Conservation (phyloP, 2,888 invertebrate genomes). For the Anthrax anthrax region DNA sequence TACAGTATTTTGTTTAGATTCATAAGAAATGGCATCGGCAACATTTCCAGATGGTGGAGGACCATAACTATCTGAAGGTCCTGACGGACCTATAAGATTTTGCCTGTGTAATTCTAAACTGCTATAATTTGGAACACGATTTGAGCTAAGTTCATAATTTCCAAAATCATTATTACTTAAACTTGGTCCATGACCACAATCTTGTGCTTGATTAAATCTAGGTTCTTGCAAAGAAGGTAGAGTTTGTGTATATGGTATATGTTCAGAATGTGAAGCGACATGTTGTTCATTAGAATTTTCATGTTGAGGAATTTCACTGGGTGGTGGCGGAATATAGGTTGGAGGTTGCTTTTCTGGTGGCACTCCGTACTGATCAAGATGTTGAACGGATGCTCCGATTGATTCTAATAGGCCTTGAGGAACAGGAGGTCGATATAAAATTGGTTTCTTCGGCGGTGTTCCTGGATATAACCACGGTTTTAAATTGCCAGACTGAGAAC, state of each 20-base stretch:
- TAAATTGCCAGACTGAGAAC: conserved; percentile 18
- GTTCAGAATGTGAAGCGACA: conserved; percentile 7
- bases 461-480: conserved; percentile 20
- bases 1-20: conserved; percentile 21
- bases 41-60: conserved; percentile 22
- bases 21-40: conserved; percentile 23
- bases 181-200: conserved; percentile 32
- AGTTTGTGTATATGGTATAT: conserved; percentile 16
- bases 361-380: conserved; percentile 44
- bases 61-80: conserved; percentile 13
- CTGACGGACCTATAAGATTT: neutral
- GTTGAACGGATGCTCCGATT: conserved; percentile 46
- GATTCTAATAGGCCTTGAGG: conserved; percentile 54
- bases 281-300: conserved; percentile 8
- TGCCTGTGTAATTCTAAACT: neutral
- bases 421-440: conserved; percentile 60
- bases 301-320: conserved; percentile 32
- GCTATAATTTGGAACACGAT: conserved; percentile 10
- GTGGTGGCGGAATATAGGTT: conserved; percentile 49
- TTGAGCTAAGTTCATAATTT: conserved; percentile 15
- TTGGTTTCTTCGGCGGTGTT: conserved; percentile 39
- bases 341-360: conserved; percentile 39
- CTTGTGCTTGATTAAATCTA: conserved; percentile 23
- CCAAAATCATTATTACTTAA: conserved; percentile 18
- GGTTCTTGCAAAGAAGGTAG: conserved; percentile 22